A percentile compares a stretch with the other conserved stretches of the same genome.
phyloP scores from a whole-genome alignment of 2,113 vertebrate genomes.

The Cinclus cinclus region DNA sequence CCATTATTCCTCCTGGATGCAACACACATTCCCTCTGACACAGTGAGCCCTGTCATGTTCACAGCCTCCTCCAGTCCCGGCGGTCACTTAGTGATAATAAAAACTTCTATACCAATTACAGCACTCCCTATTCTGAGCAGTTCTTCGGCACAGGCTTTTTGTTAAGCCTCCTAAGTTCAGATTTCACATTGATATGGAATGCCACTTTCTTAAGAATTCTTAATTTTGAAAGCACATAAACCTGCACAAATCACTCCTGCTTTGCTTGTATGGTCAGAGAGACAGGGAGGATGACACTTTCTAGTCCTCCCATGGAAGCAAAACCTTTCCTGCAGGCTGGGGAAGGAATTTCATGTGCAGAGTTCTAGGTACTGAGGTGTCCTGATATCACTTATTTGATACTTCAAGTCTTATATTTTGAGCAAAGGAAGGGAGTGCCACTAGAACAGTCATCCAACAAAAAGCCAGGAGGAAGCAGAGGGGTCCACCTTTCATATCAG shows the following conservation, averaged over 20 bases:
- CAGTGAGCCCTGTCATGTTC: neutral
- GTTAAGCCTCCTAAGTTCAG: neutral
- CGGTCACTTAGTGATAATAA: neutral
- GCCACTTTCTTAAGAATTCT: neutral
- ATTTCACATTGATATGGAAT: neutral
- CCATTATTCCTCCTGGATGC: neutral
- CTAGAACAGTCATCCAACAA: neutral
- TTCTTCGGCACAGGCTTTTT: neutral
- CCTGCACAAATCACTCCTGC: neutral
- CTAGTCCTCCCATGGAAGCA: neutral
- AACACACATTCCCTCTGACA: neutral
- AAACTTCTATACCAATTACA: neutral
- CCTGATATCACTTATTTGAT: neutral
- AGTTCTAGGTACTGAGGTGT: neutral
- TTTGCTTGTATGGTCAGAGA: neutral
- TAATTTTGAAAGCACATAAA: neutral
- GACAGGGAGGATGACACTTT: neutral
- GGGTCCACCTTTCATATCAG: neutral
- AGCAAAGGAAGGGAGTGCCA: neutral
- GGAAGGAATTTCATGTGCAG: neutral
- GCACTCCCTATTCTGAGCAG: neutral
- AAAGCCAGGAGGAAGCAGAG: neutral
- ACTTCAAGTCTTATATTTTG: neutral
- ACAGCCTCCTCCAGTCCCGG: rapidly evolving
- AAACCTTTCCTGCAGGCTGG: neutral